Evolutionary conservation across 1,140 invertebrate species (phyloP).

Genomic region (Druon quercuslanigerum): DNA sequence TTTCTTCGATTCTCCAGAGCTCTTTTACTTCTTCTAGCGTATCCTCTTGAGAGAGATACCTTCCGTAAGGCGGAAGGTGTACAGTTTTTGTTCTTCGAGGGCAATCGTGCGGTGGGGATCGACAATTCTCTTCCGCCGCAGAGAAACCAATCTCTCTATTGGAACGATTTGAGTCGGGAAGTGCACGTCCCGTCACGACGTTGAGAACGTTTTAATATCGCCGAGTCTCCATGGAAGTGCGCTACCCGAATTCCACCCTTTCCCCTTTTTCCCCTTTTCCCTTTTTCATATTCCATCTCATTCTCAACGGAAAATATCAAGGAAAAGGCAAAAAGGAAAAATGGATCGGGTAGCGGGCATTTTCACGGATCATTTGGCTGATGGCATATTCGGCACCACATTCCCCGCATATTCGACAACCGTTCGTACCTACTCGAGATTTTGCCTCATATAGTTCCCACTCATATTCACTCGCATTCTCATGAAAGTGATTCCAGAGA

Average conservation of each 20-base stretch:
- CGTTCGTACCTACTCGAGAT: conserved; percentile 41
- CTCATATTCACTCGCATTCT: conserved; percentile 43
- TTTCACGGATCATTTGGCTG: conserved; percentile 69
- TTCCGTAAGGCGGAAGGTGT: neutral
- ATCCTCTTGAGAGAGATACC: conserved; percentile 15
- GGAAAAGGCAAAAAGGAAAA: conserved; percentile 49
- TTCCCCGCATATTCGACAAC: conserved; percentile 65
- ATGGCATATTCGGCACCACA: conserved; percentile 61
- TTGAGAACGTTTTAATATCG: conserved; percentile 62
- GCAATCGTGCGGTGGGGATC: conserved; percentile 54
- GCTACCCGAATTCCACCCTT: conserved; percentile 2
- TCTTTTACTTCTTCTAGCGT: conserved; percentile 4
- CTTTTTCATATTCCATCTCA: conserved; percentile 33
- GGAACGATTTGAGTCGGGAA: conserved; percentile 40
- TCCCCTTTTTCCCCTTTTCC: too few relatives aligned
- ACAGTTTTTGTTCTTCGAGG: conserved; percentile 48
- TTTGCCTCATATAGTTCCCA: conserved; percentile 15
- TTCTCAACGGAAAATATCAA: conserved; percentile 33
- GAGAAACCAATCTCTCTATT: conserved; percentile 52
- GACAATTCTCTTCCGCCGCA: conserved; percentile 52
- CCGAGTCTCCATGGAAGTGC: conserved; percentile 33
- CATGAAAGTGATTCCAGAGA: conserved; percentile 14
- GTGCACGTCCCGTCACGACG: conserved; percentile 42
- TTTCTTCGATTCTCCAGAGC: neutral
- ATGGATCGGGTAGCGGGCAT: conserved; percentile 56